Conservation (phyloP, 2,888 invertebrate species). For the Priocnemis perturbator region DNA sequence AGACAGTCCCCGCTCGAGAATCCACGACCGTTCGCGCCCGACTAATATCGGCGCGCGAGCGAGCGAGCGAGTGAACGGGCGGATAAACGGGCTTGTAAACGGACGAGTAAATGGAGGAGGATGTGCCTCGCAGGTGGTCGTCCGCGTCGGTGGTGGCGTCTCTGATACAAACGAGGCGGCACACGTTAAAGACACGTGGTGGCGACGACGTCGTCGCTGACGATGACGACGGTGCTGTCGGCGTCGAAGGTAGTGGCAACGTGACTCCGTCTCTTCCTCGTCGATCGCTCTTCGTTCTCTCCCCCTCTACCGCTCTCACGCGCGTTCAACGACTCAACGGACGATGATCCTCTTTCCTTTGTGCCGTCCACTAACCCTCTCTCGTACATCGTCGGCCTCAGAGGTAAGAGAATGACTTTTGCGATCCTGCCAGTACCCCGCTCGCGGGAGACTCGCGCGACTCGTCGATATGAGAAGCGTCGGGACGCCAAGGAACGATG, state of each 20-base stretch:
- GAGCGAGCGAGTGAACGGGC: no score
- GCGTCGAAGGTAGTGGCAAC: no score
- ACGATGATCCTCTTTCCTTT: not conserved
- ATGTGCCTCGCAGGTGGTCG: no score
- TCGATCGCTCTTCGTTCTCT: not conserved
- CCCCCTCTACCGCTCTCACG: not conserved
- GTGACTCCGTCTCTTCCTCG: not conserved
- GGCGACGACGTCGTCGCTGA: no score
- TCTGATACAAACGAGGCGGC: constrained; percentile 1
- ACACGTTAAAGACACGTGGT: constrained; percentile 6
- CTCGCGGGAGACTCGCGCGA: constrained; percentile 8
- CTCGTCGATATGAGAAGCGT: constrained; percentile 10
- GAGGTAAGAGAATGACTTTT: not conserved
- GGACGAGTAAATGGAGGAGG: no score
- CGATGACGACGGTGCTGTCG: not conserved
- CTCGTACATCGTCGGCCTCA: constrained; percentile 5
- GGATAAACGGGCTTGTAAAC: no score
- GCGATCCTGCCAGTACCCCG: not conserved
- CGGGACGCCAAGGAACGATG: not conserved
- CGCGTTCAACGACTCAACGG: no score
- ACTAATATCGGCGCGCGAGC: no score
- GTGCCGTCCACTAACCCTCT: not conserved
- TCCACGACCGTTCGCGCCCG: no score
- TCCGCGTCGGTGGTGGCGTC: no score
- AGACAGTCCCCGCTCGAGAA: no score